These are phyloP conservation scores for Ciconia nigra DNA, from an alignment of 2,797 vertebrate genomes.

Conservation along the genomic window DNA sequence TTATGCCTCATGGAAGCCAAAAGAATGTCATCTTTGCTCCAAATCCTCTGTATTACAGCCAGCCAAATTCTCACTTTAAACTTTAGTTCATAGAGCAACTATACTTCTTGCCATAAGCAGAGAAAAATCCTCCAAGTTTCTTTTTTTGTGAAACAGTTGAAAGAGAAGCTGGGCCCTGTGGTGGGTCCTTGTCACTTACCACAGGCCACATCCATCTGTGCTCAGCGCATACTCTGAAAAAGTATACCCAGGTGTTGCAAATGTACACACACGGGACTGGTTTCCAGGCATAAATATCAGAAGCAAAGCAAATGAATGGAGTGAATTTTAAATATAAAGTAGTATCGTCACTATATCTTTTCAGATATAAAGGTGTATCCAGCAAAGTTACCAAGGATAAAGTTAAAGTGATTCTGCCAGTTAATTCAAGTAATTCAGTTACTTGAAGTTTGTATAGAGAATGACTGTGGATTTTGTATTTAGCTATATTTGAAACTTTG, in stretches of 20 bases:
- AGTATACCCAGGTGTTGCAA: background rate
- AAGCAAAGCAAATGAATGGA: background rate
- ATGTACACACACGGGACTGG: background rate
- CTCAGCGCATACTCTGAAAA: background rate
- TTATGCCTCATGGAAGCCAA: background rate
- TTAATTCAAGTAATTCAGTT: background rate
- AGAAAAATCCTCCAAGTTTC: background rate
- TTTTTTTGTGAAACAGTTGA: background rate
- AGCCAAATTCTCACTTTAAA: background rate
- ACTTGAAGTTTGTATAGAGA: background rate
- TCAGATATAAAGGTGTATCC: background rate
- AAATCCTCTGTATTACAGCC: background rate
- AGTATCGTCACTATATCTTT: background rate
- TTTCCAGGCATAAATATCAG: background rate
- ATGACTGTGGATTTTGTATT: background rate
- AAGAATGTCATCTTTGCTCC: background rate
- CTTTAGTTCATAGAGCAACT: background rate
- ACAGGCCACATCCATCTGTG: background rate
- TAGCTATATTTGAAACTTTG: background rate
- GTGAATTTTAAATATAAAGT: background rate
- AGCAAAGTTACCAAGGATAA: background rate
- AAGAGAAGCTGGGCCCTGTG: background rate
- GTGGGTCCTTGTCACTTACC: background rate
- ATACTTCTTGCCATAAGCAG: background rate
- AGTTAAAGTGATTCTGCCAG: background rate